A percentile compares a stretch with the other conserved stretches of the same genome.
Conservation (phyloP, 2,888 invertebrate genomes). For the Calephelis perditalis region DNA sequence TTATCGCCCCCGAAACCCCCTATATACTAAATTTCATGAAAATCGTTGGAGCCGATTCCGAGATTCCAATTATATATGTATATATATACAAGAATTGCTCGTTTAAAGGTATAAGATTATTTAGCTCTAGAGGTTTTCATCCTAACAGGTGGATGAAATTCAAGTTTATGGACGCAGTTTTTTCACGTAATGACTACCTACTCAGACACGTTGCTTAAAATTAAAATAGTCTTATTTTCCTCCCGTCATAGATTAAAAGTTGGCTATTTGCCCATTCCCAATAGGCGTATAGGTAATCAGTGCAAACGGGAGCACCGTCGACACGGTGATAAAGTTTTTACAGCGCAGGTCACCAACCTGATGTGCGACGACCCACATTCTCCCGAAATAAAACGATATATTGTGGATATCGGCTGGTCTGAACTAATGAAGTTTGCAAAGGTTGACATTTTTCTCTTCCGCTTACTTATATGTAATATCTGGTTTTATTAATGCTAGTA, state of each 20-base stretch:
- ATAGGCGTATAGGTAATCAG: conserved; percentile 11
- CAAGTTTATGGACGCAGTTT: background rate
- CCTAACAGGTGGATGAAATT: background rate
- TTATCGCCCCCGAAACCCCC: no score
- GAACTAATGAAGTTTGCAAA: conserved; percentile 2
- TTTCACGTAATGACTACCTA: background rate
- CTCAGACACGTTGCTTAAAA: no score
- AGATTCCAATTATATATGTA: no score
- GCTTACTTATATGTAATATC: no score
- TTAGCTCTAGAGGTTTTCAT: background rate
- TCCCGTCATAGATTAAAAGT: background rate
- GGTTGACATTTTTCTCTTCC: no score
- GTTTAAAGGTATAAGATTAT: no score
- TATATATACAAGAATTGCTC: no score
- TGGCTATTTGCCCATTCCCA: conserved; percentile 6
- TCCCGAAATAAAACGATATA: conserved; percentile 33
- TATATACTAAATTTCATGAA: no score
- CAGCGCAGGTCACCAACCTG: conserved; percentile 38
- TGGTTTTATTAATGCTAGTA: no score
- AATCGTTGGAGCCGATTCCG: no score
- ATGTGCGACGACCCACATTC: conserved; percentile 35
- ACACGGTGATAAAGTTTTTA: conserved; percentile 34
- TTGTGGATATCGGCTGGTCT: conserved; percentile 2
- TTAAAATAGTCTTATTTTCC: no score
- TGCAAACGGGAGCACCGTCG: conserved; percentile 27